A percentile compares a stretch with the other conserved stretches of the same genome.
phyloP scores from a whole-genome alignment of 2,113 vertebrate species.

The Tragelaphus scriptus region DNA sequence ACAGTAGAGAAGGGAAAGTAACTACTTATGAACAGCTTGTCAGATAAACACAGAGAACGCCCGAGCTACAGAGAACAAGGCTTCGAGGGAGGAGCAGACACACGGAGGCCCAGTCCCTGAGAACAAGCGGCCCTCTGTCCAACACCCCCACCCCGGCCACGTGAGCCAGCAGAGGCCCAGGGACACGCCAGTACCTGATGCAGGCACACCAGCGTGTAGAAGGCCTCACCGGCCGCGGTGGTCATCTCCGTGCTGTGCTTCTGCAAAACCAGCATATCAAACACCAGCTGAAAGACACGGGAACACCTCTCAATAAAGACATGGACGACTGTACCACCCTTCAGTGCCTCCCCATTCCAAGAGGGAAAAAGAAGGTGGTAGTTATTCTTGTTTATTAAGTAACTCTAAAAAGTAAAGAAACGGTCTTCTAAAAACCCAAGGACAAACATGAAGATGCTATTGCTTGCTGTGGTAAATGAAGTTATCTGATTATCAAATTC shows the following conservation, averaged over 20 bases:
- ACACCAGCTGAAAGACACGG: constrained; percentile 90
- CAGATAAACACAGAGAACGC: not conserved
- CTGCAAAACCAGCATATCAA: constrained; percentile 99
- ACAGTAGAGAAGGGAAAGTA: not conserved
- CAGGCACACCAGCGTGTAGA: constrained; percentile 98
- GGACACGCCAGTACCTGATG: constrained; percentile 84
- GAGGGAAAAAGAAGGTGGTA: not conserved
- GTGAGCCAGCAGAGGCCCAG: not conserved
- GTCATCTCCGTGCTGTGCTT: constrained; percentile 99
- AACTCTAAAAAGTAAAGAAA: constrained; percentile 5
- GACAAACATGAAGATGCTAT: not conserved
- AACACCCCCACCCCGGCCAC: not conserved
- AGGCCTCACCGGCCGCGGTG: constrained; percentile 95
- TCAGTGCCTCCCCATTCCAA: not conserved
- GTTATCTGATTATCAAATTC: not conserved
- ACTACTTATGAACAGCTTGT: not conserved
- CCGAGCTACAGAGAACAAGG: not conserved
- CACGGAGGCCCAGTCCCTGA: not conserved
- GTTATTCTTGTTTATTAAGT: not conserved
- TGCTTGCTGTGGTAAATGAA: not conserved
- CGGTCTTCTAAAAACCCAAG: not conserved
- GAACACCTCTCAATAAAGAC: constrained; percentile 41
- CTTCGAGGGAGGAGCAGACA: not conserved
- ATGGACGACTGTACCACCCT: not conserved
- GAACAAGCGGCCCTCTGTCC: not conserved